Conservation (phyloP, 2,888 invertebrate species). For the Melipona bicolor region DNA sequence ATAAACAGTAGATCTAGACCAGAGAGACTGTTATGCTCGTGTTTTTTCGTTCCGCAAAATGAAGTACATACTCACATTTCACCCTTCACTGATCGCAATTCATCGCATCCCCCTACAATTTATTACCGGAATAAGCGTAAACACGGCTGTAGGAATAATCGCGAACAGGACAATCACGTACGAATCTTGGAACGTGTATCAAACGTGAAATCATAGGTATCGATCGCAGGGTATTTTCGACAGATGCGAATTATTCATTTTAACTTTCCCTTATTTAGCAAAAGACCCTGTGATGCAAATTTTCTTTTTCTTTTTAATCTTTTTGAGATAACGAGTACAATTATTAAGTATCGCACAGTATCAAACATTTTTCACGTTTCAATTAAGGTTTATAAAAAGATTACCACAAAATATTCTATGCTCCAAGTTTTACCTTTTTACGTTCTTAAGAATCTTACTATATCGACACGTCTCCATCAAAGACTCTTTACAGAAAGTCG, state of each 20-base stretch:
- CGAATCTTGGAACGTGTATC: background rate
- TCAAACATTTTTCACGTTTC: no score
- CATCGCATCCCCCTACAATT: conserved; percentile 4
- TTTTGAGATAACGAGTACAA: no score
- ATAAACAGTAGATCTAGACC: conserved; percentile 46
- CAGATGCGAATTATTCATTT: background rate
- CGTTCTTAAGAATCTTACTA: background rate
- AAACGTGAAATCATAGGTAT: background rate
- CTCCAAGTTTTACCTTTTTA: background rate
- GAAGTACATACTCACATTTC: background rate
- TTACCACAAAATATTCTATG: background rate
- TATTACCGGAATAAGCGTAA: conserved; percentile 5
- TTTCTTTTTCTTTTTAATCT: no score
- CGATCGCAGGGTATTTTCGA: background rate
- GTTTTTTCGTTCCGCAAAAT: conserved; percentile 37
- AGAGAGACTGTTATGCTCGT: conserved; percentile 30
- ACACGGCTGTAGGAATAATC: background rate
- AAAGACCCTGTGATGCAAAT: background rate
- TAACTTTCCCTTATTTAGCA: background rate
- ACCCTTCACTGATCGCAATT: conserved; percentile 15
- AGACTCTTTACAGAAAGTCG: background rate
- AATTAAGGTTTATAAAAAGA: no score
- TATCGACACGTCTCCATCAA: background rate
- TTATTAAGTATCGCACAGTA: no score
- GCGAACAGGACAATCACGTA: background rate